Evolutionary conservation across 2,888 invertebrate species (phyloP).

Genomic region (Eristalis pertinax): DNA sequence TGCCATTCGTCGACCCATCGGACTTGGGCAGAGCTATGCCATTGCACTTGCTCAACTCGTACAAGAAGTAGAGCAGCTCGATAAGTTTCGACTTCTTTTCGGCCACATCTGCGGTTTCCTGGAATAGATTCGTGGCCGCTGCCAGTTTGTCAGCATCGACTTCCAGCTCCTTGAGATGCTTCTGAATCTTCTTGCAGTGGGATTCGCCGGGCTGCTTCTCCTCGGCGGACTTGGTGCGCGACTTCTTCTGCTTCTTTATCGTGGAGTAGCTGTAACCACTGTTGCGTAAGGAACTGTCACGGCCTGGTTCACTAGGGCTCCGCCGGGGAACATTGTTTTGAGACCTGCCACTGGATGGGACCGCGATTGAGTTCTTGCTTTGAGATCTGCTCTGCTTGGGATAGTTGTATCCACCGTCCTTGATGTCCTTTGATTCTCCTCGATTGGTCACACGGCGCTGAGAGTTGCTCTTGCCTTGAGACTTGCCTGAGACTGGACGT

Average conservation of each 20-base stretch:
- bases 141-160: slow-evolving; percentile 7
- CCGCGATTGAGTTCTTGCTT: neutral
- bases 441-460: slow-evolving; percentile 14
- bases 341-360: neutral
- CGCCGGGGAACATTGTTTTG: neutral
- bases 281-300: neutral
- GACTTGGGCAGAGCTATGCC: neutral
- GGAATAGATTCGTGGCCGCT: neutral
- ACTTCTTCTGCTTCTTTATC: slow-evolving; percentile 34
- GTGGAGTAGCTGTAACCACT: neutral
- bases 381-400: neutral
- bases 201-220: slow-evolving; percentile 7
- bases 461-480: neutral
- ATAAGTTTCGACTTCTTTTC: slow-evolving; percentile 75
- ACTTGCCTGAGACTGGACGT: neutral
- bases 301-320: neutral
- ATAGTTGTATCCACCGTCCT: slow-evolving; percentile 7
- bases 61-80: slow-evolving; percentile 76
- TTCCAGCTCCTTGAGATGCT: slow-evolving; percentile 47
- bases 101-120: neutral
- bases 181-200: slow-evolving; percentile 44
- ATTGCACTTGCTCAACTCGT: slow-evolving; percentile 74
- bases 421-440: slow-evolving; percentile 33
- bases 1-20: neutral
- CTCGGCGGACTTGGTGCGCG: neutral